Evolutionary conservation across 2,113 vertebrate species (phyloP).

Genomic region (Carassius auratus): DNA sequence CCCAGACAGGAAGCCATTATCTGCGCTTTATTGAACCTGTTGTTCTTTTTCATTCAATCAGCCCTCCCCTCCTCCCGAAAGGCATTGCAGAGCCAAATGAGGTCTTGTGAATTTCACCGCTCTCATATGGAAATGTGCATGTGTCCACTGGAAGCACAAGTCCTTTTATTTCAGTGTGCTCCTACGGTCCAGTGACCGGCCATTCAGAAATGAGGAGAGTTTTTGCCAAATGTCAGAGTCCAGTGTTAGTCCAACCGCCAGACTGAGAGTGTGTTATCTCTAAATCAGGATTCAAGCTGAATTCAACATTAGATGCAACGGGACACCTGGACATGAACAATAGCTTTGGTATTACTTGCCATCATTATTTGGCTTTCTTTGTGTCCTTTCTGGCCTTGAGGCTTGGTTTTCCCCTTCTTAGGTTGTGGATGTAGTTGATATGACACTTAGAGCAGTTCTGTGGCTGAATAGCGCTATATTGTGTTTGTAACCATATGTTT

Average conservation of each 20-base stretch:
- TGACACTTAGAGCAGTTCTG: background rate
- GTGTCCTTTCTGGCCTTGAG: constrained; percentile 26
- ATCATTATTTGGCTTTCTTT: constrained; percentile 21
- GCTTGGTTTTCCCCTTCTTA: constrained; percentile 40
- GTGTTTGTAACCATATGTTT: background rate
- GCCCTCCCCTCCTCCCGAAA: constrained; percentile 13
- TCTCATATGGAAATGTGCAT: constrained; percentile 68
- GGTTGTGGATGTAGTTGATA: constrained; percentile 22
- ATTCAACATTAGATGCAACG: background rate
- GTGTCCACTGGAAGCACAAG: constrained; percentile 69
- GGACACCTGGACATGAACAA: constrained; percentile 20
- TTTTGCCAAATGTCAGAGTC: background rate
- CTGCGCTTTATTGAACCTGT: constrained; percentile 57
- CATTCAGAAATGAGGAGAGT: constrained; percentile 41
- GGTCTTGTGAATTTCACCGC: constrained; percentile 38
- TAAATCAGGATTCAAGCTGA: constrained; percentile 21
- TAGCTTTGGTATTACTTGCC: constrained; percentile 1
- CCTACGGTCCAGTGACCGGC: constrained; percentile 23
- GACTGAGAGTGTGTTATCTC: background rate
- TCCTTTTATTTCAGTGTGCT: constrained; percentile 14
- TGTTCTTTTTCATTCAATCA: constrained; percentile 55
- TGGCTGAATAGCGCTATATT: background rate
- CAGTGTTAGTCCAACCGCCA: no score
- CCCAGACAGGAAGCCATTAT: constrained; percentile 56
- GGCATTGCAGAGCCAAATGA: constrained; percentile 37